These are phyloP conservation scores for Calameuta idolon DNA, from an alignment of 2,888 invertebrate genomes.

Conservation along the genomic window DNA sequence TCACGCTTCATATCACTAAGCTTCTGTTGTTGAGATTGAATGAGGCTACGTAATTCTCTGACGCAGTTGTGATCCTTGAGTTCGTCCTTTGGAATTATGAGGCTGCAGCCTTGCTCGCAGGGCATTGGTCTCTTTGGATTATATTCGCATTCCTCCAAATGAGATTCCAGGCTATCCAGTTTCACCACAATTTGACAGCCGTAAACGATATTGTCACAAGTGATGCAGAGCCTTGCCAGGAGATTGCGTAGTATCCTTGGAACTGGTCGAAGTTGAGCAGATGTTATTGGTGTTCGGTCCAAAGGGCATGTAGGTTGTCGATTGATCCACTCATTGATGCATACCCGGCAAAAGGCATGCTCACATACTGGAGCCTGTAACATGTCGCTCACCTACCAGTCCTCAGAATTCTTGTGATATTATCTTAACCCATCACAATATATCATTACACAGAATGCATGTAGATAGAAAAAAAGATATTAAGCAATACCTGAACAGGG, in stretches of 20 bases:
- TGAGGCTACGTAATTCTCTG: constrained; percentile 84
- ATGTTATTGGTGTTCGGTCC: constrained; percentile 90
- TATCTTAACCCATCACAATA: neutral
- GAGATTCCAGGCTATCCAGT: constrained; percentile 85
- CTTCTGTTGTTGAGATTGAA: constrained; percentile 88
- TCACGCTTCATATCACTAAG: constrained; percentile 89
- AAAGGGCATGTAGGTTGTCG: constrained; percentile 95
- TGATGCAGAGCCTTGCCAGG: constrained; percentile 87
- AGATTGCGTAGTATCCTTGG: constrained; percentile 94
- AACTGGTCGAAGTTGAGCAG: constrained; percentile 90
- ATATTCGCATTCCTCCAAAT: constrained; percentile 91
- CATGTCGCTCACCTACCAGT: constrained; percentile 57
- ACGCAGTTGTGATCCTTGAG: constrained; percentile 95
- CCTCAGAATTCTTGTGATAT: constrained; percentile 39
- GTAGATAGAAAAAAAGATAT: constrained; percentile 11
- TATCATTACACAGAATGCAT: constrained; percentile 1
- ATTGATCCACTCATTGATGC: constrained; percentile 95
- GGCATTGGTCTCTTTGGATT: constrained; percentile 95
- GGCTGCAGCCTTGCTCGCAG: constrained; percentile 94
- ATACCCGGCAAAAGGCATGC: constrained; percentile 94
- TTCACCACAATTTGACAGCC: constrained; percentile 89
- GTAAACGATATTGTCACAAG: constrained; percentile 90
- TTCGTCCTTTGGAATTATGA: constrained; percentile 95
- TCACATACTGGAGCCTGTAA: constrained; percentile 93
- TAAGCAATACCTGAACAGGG: constrained; percentile 84